These are phyloP conservation scores for Conops quadrifasciatus DNA, from an alignment of 2,888 invertebrate genomes.

Conservation along the genomic window DNA sequence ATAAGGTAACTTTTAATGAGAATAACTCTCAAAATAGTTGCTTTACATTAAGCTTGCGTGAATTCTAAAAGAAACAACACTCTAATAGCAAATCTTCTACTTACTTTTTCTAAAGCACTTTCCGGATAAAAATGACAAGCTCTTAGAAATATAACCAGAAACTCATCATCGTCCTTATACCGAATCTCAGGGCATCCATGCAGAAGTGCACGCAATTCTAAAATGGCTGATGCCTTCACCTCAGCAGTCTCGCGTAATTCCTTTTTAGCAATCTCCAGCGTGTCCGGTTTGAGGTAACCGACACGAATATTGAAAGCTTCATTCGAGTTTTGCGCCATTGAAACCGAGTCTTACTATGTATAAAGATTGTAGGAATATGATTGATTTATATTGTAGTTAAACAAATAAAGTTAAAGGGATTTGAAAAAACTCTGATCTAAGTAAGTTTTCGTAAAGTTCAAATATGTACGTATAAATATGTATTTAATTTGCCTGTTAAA, in stretches of 20 bases:
- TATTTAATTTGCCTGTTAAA: conserved; percentile 29
- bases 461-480: too few relatives aligned
- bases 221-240: conserved; percentile 70
- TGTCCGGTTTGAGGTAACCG: conserved; percentile 70
- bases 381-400: conserved; percentile 14
- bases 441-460: conserved; percentile 2
- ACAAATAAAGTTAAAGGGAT: conserved; percentile 24
- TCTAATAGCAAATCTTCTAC: too few relatives aligned
- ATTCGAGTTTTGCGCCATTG: conserved; percentile 48
- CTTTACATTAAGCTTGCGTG: too few relatives aligned
- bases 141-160: conserved; percentile 79
- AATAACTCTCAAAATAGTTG: too few relatives aligned
- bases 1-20: too few relatives aligned
- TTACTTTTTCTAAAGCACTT: conserved; percentile 79
- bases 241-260: conserved; percentile 80
- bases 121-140: conserved; percentile 86
- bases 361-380: conserved; percentile 3
- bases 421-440: neutral
- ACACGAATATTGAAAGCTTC: conserved; percentile 70
- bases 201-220: conserved; percentile 71
- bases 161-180: conserved; percentile 79
- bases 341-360: neutral
- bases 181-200: conserved; percentile 74
- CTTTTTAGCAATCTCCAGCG: conserved; percentile 69
- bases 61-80: too few relatives aligned